phyloP scores from a whole-genome alignment of 2,113 vertebrate species.

The Mobula birostris region DNA sequence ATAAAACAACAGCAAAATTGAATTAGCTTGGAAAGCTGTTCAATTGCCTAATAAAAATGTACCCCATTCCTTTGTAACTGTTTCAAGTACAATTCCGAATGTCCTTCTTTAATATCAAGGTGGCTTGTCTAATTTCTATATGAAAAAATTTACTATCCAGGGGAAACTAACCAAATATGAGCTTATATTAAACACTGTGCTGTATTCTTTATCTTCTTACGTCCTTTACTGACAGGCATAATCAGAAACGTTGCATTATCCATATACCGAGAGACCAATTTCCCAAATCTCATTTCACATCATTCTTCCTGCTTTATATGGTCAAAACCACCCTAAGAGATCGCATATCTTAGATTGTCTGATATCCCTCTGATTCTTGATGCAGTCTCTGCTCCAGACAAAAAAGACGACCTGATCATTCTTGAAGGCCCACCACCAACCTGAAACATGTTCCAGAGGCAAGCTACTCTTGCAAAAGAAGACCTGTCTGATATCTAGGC shows the following conservation, averaged over 20 bases:
- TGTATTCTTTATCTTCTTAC: background rate
- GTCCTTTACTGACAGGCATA: background rate
- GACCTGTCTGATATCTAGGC: no score
- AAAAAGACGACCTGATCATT: no score
- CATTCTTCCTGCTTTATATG: no score
- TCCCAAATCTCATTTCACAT: background rate
- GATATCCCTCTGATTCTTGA: no score
- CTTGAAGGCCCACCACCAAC: no score
- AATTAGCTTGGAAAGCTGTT: conserved; percentile 59
- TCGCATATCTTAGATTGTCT: no score
- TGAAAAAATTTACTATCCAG: conserved; percentile 38
- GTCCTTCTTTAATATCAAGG: conserved; percentile 39
- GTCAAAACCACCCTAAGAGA: no score
- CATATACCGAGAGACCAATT: background rate
- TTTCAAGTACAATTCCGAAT: conserved; percentile 45
- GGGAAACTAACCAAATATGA: background rate
- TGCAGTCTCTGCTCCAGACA: no score
- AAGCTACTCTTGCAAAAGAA: no score
- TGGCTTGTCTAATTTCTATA: conserved; percentile 35
- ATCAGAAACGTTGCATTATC: background rate
- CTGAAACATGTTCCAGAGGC: no score
- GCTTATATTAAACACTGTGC: background rate
- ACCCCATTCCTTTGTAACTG: conserved; percentile 48
- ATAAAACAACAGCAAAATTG: conserved; percentile 59
- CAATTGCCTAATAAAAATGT: conserved; percentile 60